These are phyloP conservation scores for Agrotis clavis DNA, from an alignment of 2,888 invertebrate species.

Conservation along the genomic window DNA sequence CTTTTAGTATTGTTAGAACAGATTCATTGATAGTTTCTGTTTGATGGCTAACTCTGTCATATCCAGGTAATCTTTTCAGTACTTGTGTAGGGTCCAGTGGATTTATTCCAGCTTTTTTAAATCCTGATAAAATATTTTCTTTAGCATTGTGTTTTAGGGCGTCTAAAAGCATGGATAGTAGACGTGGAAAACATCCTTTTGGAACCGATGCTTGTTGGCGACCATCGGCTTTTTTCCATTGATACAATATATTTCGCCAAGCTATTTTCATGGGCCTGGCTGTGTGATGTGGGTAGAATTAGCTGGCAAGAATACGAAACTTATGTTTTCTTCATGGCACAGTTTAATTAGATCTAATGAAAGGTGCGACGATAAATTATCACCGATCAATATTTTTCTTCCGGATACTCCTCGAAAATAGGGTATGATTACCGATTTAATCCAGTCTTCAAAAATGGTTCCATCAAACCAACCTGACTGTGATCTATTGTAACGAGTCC, in stretches of 20 bases:
- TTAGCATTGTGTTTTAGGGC: too few relatives aligned
- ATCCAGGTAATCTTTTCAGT: too few relatives aligned
- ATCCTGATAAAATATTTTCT: too few relatives aligned
- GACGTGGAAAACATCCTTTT: slow-evolving; percentile 21
- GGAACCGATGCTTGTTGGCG: neutral
- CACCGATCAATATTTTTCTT: slow-evolving; percentile 18
- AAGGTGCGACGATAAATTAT: slow-evolving; percentile 19
- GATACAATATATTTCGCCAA: slow-evolving; percentile 4
- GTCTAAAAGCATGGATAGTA: too few relatives aligned
- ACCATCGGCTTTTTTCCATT: slow-evolving; percentile 1
- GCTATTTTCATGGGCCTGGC: slow-evolving; percentile 11
- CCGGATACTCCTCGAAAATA: slow-evolving; percentile 14
- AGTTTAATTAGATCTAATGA: slow-evolving; percentile 1
- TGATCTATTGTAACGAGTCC: neutral
- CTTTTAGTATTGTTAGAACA: too few relatives aligned
- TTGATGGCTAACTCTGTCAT: too few relatives aligned
- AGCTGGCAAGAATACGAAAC: slow-evolving; percentile 3
- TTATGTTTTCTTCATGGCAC: neutral
- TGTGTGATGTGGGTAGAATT: slow-evolving; percentile 9
- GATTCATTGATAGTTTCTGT: too few relatives aligned
- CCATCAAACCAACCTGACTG: slow-evolving; percentile 13
- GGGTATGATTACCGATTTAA: neutral
- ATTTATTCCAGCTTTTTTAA: too few relatives aligned
- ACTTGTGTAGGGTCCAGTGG: too few relatives aligned
- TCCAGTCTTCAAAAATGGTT: slow-evolving; percentile 7